These are phyloP conservation scores for Amphibalanus amphitrite DNA, from an alignment of 1,140 invertebrate genomes.

Conservation along the genomic window DNA sequence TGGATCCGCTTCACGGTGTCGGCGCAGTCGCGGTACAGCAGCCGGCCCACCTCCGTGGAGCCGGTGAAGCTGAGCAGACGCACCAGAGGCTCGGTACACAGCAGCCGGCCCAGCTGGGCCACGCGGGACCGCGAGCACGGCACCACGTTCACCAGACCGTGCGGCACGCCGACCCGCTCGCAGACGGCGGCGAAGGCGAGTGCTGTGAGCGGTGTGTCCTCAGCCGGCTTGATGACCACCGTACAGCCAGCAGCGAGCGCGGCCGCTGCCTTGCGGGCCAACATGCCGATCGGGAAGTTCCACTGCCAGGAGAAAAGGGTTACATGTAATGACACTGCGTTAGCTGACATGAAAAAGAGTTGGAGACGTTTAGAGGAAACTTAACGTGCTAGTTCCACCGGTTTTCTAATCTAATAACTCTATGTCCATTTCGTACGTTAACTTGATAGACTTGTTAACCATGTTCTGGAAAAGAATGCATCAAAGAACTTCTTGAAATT, in stretches of 20 bases:
- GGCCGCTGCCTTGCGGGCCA: conserved; percentile 34
- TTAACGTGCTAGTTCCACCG: too few species aligned
- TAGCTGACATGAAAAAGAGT: too few species aligned
- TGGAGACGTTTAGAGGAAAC: too few species aligned
- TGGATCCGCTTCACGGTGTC: conserved; percentile 37
- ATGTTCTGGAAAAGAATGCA: too few species aligned
- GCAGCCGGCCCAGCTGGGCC: conserved; percentile 29
- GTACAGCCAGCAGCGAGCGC: conserved; percentile 36
- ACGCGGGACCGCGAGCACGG: conserved; percentile 31
- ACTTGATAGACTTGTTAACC: too few species aligned
- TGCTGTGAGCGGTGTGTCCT: conserved; percentile 36
- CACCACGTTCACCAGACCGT: conserved; percentile 40
- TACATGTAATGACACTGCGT: too few species aligned
- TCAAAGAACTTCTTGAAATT: too few species aligned
- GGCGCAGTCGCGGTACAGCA: conserved; percentile 32
- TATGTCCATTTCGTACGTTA: too few species aligned
- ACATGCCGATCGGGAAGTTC: conserved; percentile 40
- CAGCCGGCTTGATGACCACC: conserved; percentile 36
- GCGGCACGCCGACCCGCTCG: conserved; percentile 34
- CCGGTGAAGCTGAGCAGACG: conserved; percentile 41
- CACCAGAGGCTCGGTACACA: conserved; percentile 33
- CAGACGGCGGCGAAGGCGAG: conserved; percentile 31
- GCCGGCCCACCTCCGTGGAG: conserved; percentile 27
- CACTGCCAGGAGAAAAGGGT: conserved; percentile 22
- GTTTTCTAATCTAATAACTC: too few species aligned